Percentiles rank a stretch among this genome's conserved stretches.
phyloP scores from a whole-genome alignment of 2,888 invertebrate species.

The Oxycera nigricornis region DNA sequence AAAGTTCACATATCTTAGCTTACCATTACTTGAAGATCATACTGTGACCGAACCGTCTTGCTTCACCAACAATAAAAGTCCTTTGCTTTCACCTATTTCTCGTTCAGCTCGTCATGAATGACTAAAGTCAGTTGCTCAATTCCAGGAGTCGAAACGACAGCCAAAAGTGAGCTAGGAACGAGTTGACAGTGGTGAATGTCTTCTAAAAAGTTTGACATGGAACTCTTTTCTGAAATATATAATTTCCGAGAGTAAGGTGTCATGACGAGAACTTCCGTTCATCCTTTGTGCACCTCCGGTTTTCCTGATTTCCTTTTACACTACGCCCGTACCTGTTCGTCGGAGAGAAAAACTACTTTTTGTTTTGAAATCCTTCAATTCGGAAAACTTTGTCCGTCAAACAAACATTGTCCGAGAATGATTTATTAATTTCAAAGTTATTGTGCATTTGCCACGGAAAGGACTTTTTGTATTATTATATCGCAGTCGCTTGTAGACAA shows the following conservation, averaged over 20 bases:
- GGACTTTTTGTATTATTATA: background rate
- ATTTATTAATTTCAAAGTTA: conserved; percentile 31
- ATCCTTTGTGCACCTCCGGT: background rate
- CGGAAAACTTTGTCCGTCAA: no score
- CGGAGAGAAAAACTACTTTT: no score
- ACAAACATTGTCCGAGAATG: background rate
- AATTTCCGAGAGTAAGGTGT: conserved; percentile 37
- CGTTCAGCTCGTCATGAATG: no score
- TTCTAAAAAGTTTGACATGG: conserved; percentile 45
- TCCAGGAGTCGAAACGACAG: no score
- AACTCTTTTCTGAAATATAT: conserved; percentile 37
- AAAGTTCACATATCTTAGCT: no score
- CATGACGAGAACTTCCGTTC: conserved; percentile 35
- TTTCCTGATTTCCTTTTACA: background rate
- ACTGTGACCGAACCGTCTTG: no score
- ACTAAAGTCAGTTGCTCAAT: background rate
- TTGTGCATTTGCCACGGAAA: background rate
- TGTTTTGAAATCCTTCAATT: no score
- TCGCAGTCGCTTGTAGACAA: background rate
- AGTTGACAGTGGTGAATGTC: conserved; percentile 48
- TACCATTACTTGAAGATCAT: no score
- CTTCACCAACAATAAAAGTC: no score
- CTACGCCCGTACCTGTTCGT: conserved; percentile 29
- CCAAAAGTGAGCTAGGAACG: conserved; percentile 23
- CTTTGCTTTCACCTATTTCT: no score